phyloP scores from a whole-genome alignment of 2,888 invertebrate genomes.

The Romanomermis culicivorax region DNA sequence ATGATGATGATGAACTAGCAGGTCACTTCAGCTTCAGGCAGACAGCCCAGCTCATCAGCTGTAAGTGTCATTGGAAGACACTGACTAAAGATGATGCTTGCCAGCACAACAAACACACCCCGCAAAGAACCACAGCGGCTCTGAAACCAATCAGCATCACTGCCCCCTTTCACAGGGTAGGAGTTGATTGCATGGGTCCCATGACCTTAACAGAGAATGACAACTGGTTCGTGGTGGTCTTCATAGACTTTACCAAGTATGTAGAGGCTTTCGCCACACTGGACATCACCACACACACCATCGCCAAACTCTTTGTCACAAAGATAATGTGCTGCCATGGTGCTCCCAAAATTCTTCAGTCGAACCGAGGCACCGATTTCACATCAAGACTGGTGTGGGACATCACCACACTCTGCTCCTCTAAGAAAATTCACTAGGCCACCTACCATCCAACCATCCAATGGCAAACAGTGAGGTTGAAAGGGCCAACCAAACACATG shows the following conservation, averaged over 20 bases:
- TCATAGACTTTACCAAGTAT: slow-evolving; percentile 2
- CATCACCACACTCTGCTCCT: not conserved
- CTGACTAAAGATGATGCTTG: no score
- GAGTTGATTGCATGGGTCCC: not conserved
- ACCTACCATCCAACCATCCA: not conserved
- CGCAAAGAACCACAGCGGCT: no score
- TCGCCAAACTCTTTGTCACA: slow-evolving; percentile 1
- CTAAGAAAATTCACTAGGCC: not conserved
- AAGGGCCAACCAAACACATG: not conserved
- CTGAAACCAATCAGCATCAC: no score
- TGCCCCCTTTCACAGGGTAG: not conserved
- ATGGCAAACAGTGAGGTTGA: not conserved
- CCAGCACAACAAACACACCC: no score
- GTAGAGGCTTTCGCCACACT: not conserved
- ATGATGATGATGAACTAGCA: no score
- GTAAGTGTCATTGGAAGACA: no score
- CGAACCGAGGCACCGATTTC: not conserved
- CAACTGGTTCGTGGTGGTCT: not conserved
- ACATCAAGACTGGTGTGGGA: not conserved
- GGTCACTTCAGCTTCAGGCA: no score
- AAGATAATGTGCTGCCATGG: not conserved
- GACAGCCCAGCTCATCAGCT: no score
- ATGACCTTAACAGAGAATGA: not conserved
- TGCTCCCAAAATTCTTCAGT: not conserved
- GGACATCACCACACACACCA: slow-evolving; percentile 1